Conservation (phyloP, 2,888 invertebrate species). For the Lasioglossum morio region DNA sequence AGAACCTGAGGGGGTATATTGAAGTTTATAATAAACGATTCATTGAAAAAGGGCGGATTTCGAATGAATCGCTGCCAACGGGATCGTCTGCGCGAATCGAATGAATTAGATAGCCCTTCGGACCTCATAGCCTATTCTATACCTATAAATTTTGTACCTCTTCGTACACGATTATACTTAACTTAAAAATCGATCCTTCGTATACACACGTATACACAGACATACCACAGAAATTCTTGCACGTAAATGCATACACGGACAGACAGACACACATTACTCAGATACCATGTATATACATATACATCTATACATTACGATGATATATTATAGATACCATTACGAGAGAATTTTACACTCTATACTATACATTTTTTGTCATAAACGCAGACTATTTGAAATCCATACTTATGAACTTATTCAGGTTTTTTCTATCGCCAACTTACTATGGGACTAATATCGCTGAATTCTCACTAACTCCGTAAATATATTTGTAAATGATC, state of each 20-base stretch:
- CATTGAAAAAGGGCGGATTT: conserved; percentile 7
- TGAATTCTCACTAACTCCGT: conserved; percentile 71
- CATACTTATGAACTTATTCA: conserved; percentile 72
- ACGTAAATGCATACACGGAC: conserved; percentile 7
- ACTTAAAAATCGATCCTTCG: conserved; percentile 60
- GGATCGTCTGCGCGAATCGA: conserved; percentile 53
- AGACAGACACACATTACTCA: neutral
- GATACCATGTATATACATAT: conserved; percentile 39
- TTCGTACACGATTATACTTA: conserved; percentile 74
- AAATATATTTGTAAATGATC: conserved; percentile 62
- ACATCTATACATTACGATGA: conserved; percentile 46
- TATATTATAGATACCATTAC: conserved; percentile 65
- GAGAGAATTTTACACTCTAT: conserved; percentile 74
- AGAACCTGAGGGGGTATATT: neutral
- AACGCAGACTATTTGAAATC: conserved; percentile 65
- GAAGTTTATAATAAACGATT: neutral
- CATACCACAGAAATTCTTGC: conserved; percentile 10
- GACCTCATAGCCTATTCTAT: conserved; percentile 77
- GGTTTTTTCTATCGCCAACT: conserved; percentile 79
- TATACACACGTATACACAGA: conserved; percentile 26
- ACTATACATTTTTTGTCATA: conserved; percentile 74
- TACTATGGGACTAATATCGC: conserved; percentile 80
- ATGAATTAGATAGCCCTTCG: conserved; percentile 73
- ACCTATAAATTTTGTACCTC: conserved; percentile 82
- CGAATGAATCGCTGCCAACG: conserved; percentile 33